Evolutionary conservation across 1,140 invertebrate genomes (phyloP), one percentile per base, ranked within the genome.

Genomic region (Bombus balteatus): DNA sequence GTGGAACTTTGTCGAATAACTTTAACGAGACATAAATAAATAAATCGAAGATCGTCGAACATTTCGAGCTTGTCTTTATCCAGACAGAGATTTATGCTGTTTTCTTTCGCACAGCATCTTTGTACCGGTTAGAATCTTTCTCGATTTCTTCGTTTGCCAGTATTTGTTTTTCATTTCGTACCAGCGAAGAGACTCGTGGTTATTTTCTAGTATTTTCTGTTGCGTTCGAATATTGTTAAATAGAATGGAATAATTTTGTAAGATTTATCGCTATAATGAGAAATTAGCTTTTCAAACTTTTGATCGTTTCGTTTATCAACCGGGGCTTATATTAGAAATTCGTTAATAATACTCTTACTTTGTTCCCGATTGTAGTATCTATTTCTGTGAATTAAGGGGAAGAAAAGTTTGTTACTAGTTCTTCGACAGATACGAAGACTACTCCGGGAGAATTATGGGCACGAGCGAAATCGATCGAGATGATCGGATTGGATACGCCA

Each of bases 11-110:
- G 70, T 62, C 53, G 59, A 78, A 68, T 59, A 84, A 85, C 68
- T 90, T 88, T 89, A 89, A 89, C 89, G 82, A 90, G 88, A 88
- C 77, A 76, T 76, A 85, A 89, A 89, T 90, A 90, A 89, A 90
- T 87, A 89, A 90, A 85, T 89, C 89, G 85, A 59, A 18, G 66
- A 39, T 34, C 53, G 62, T 43, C 1, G 18, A 37, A 32, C 15
- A 39, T 76, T 37, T 72, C 28, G 10, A 70, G 10, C 25, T 70
- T 22, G 37, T 39, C 34, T 70, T 9, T 34, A 25, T 1, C 4
- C 4, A 4, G 3, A 18, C 12, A 9, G 0, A 71, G 37, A 71
- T 71, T 28, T 39, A 71, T 71, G 37, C 37, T 6, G 68, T 28
- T 71, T 71, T 71, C 68, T 70, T 70, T 70, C 1, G 10, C 1